Conservation (phyloP, 2,888 invertebrate species). For the Orthonevra nobilis region DNA sequence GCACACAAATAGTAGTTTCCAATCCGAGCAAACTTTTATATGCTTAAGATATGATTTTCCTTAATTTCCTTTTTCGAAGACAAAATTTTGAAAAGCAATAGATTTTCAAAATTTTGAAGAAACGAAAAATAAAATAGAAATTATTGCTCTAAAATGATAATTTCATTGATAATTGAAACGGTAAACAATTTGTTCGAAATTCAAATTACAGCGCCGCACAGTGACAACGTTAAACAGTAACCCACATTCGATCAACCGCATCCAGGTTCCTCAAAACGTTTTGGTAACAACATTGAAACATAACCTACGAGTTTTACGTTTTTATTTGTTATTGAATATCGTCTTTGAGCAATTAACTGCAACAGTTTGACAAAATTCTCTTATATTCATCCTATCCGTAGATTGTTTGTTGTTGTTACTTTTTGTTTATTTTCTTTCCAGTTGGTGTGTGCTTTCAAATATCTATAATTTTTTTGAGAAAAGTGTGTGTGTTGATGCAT, state of each 20-base stretch:
- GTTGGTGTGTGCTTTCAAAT: too few species aligned
- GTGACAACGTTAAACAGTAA: conserved; percentile 81
- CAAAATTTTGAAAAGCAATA: conserved; percentile 60
- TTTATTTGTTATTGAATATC: conserved; percentile 54
- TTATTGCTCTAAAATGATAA: conserved; percentile 48
- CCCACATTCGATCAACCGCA: conserved; percentile 81
- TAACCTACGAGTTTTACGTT: conserved; percentile 60
- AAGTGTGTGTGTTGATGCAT: not conserved
- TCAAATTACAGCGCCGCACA: conserved; percentile 80
- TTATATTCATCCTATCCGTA: conserved; percentile 22
- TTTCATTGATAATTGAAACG: conserved; percentile 39
- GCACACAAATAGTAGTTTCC: conserved; percentile 1
- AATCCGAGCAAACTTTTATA: too few species aligned
- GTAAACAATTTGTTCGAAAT: conserved; percentile 72
- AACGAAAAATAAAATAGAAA: conserved; percentile 61
- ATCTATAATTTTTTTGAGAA: conserved; percentile 29
- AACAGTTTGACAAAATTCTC: conserved; percentile 30
- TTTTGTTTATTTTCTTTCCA: conserved; percentile 22
- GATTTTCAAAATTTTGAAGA: conserved; percentile 43
- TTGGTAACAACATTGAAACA: conserved; percentile 76
- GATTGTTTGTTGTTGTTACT: too few species aligned
- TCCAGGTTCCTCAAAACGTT: conserved; percentile 81
- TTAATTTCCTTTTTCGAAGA: not conserved
- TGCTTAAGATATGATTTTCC: conserved; percentile 2
- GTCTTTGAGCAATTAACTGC: conserved; percentile 46